phyloP scores from a whole-genome alignment of 2,113 vertebrate species.

The Erinaceus europaeus region DNA sequence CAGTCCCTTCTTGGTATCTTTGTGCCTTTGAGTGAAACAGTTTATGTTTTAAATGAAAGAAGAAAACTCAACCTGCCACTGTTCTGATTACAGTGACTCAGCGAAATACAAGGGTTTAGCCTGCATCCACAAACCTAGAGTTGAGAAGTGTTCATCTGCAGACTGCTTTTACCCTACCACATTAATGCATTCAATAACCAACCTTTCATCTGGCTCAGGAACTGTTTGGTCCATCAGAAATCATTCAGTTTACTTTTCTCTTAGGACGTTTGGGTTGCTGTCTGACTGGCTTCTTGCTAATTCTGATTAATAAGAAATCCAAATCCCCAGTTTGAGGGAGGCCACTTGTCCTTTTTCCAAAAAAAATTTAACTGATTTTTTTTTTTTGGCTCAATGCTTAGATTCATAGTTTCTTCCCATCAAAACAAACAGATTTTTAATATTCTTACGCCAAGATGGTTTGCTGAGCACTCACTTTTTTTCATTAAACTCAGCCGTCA shows the following conservation, averaged over 20 bases:
- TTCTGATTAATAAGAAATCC: constrained; percentile 19
- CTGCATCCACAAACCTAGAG: neutral
- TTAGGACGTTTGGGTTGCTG: neutral
- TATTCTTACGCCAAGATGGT: neutral
- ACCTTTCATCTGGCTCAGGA: neutral
- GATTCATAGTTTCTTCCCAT: neutral
- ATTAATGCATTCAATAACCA: neutral
- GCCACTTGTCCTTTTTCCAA: neutral
- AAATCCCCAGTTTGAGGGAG: neutral
- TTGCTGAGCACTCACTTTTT: neutral
- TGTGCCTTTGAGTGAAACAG: constrained; percentile 17
- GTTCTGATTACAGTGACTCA: constrained; percentile 41
- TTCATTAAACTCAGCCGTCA: neutral
- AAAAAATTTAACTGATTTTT: neutral
- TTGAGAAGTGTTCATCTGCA: neutral
- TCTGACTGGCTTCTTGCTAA: neutral
- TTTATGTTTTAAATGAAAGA: constrained; percentile 42
- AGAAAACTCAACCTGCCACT: constrained; percentile 29
- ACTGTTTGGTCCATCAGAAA: neutral
- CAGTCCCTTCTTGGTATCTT: constrained; percentile 21
- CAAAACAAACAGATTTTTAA: constrained; percentile 1
- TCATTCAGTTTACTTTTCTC: constrained; percentile 3
- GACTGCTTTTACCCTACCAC: neutral
- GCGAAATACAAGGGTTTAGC: constrained; percentile 15
- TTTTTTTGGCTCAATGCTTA: neutral